Evolutionary conservation across 2,888 invertebrate genomes (phyloP), one percentile per base, ranked within the genome.

Genomic region (Tetragnatha montana): DNA sequence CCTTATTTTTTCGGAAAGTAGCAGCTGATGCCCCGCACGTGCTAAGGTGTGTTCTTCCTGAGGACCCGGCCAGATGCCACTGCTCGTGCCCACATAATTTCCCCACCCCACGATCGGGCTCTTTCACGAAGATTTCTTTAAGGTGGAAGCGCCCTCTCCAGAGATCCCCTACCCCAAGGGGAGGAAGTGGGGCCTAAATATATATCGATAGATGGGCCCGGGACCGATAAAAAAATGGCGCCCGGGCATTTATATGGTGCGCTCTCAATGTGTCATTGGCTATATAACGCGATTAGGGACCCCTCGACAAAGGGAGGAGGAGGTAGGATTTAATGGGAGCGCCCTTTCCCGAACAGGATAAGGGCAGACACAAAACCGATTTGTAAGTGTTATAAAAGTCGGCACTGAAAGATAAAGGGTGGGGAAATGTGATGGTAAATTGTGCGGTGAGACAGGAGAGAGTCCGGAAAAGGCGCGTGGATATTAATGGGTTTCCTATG

Each of bases 21-120:
- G 68, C 87, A 87, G 82, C 88, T 88, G 82, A 88, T 74, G 83
- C 68, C 83, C 17, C 84, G 73, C 80, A 88, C 88, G 88, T 88
- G 88, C 88, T 88, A 84, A 88, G 88, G 88, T 88, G 88, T 88
- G 88, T 88, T 88, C 88, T 88, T 88, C 83, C 88, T 88, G 74
- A 49, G 74, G 50, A 35, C 35, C 10, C n/a, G 79, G 35, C 88
- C 88, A 88, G 88, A 88, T 88, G 88, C 88, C 78, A 3, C 14
- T 17, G 79, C 73, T 79, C 86, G 79, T 80, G 79, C 86, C 73
- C 73, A 86, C 80, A 75, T 83, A 83, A 83, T 60, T 51, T 83
- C 73, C 73, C 74, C 75, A 60, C 75, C 83, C 80, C 21, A 50
- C 50, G 51, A 19, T 51, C 17, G 21, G 21, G 51, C 60, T 80